Base-by-base conservation (phyloP, 2,888 invertebrate species). In the Spisula subtruncata region DNA sequence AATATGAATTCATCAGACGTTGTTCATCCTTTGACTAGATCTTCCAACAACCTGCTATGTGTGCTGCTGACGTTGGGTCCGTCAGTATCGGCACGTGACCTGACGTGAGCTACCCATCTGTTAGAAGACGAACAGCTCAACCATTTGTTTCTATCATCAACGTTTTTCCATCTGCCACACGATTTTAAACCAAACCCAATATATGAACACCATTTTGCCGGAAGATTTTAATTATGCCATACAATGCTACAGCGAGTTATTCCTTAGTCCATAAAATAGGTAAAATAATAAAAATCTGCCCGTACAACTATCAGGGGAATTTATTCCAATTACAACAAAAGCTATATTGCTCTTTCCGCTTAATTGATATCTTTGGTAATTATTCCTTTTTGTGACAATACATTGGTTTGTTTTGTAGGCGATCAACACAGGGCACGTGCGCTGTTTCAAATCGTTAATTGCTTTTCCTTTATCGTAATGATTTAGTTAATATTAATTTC, bases 41-140 rank as follows among this genome's bases (percentile, higher is more conserved):
- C 14, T 60, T n/a, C 35, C 81, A 81, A 84, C 88, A 84, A 75
- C 88, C 83, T 51, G 84, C 79, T 54, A 32, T 29, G 71, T 71
- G 75, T 48, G 51, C 75, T 81, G 86, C n/a, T 51, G 60, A 79
- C 80, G 83, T 86, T 54, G 80, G 32, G 90, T 84, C 80, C 87
- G 86, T 75, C 87, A 83, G 89, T 90, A 60, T 85, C 48, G 90
- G 92, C 92, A 92, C 92, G 92, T 90, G 92, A 48, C 87, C 16
- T 85, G 85, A 85, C 92, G 90, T 85, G 90, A 92, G 92, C 85
- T 90, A 90, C 92, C 88, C 92, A 92, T 92, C 92, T 92, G 92
- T 90, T 92, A 90, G 87, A 90, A 87, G 89, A 83, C 92, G 89
- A 87, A 71, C 86, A 88, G 60, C 81, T 83, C 71, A 80, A 80